Evolutionary conservation across 2,797 vertebrate genomes (phyloP).

Genomic region (Manis crassicaudata): DNA sequence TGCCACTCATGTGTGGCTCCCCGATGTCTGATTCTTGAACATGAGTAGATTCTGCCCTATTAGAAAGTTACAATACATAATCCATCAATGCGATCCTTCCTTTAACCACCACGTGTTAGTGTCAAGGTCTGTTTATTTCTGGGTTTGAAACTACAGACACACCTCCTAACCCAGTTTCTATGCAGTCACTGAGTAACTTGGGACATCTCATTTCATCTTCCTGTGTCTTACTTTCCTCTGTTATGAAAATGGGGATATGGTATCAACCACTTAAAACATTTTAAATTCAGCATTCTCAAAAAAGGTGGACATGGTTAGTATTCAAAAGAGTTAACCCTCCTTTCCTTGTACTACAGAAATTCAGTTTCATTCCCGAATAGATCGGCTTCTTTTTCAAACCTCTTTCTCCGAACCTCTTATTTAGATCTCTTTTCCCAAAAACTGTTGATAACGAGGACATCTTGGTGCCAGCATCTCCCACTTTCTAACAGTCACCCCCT

Average conservation of each 20-base stretch:
- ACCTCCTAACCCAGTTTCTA: background rate
- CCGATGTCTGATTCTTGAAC: background rate
- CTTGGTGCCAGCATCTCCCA: background rate
- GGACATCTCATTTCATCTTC: background rate
- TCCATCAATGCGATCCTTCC: background rate
- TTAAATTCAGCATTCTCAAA: background rate
- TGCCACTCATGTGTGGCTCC: background rate
- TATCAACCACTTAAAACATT: background rate
- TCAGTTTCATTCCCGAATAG: background rate
- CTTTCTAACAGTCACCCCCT: background rate
- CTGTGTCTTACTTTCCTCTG: background rate
- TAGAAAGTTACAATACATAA: background rate
- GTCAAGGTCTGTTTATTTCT: background rate
- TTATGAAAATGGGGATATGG: background rate
- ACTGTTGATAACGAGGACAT: background rate
- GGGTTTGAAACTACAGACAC: constrained; percentile 9
- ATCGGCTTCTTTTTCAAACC: background rate
- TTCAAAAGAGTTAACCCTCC: background rate
- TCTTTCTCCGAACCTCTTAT: background rate
- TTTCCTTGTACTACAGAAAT: background rate
- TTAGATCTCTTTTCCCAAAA: background rate
- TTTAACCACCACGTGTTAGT: background rate
- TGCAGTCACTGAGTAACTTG: background rate
- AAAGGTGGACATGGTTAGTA: background rate
- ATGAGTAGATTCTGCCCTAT: background rate